Base-by-base conservation (phyloP, 2,797 vertebrate species). In the Yasuhikotakia modesta region DNA sequence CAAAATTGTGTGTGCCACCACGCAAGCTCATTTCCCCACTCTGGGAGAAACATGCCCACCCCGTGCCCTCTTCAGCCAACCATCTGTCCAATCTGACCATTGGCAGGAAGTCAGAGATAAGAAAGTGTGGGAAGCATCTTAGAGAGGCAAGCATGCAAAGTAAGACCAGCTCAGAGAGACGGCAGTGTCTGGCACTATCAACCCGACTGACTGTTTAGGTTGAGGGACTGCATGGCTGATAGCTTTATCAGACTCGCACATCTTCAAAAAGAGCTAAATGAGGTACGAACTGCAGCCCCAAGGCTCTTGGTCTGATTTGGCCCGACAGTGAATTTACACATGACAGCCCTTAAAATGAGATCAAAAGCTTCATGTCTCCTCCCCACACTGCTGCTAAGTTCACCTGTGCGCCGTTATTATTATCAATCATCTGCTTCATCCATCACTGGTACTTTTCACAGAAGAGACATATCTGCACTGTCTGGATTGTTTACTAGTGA, bases 171-270 rank as follows among this genome's bases (percentile, higher is more conserved):
- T 87, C 88, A 82, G 86, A 82, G 82, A 27, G 84, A 85, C 82
- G 82, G 74, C 66, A 83, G 85, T 84, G 81, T 80, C 65, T 48
- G 85, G 50, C 14, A 69, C 71, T 87, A 81, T 91, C 88, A 84
- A 68, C 83, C 61, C 57, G 73, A 50, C 87, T 90, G 85, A 83
- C 85, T 86, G 78, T 79, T 21, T 4, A 86, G 72, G 74, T 43
- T 89, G 87, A 90, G 76, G 82, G 78, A 88, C 86, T 81, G 84
- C 64, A 70, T 13, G 66, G 76, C 46, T 88, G 87, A 89, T 88
- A 85, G 85, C 83, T 89, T 90, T 90, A 91, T 92, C 87, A 85
- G 84, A 73, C 76, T 79, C 84, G 81, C 85, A 88, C 84, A 89
- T 90, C 88, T 86, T 66, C 72, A 55, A 75, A 85, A 85, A 80